Conservation (phyloP, 2,113 vertebrate genomes). For the Ranitomeya imitator region DNA sequence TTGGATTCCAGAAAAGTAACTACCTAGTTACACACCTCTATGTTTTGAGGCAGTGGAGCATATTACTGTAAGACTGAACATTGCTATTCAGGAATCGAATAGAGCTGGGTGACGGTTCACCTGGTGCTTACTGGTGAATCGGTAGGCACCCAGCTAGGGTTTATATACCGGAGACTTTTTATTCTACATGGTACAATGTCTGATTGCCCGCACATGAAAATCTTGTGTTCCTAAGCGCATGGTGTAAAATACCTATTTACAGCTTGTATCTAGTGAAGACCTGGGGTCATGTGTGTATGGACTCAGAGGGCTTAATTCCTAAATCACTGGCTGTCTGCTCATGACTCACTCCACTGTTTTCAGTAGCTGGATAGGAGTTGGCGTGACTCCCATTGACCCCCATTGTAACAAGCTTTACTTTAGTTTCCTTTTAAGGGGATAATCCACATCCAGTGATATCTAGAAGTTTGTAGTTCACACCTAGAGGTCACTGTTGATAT, state of each 20-base stretch:
- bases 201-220: not conserved
- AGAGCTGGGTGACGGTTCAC: too few species aligned
- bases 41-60: too few species aligned
- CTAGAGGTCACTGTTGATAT: not conserved
- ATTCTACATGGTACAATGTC: not conserved
- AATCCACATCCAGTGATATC: not conserved
- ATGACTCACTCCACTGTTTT: constrained; percentile 28
- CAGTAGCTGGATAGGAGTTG: constrained; percentile 15
- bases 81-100: too few species aligned
- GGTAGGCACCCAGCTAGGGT: too few species aligned
- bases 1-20: too few species aligned
- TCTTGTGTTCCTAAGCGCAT: not conserved
- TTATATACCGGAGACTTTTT: not conserved
- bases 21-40: too few species aligned
- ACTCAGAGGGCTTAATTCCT: not conserved
- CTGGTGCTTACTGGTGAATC: too few species aligned
- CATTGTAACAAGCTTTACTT: not conserved
- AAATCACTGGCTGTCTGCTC: constrained; percentile 3
- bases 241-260: not conserved
- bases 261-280: not conserved
- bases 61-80: too few species aligned
- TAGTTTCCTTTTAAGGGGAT: constrained; percentile 29
- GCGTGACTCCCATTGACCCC: not conserved
- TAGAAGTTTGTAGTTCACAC: not conserved
- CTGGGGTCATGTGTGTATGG: not conserved